Percentiles rank a stretch among this genome's conserved stretches.
Evolutionary conservation across 30 jellyfish, hydroid and myxozoan genomes (phyloP).

Genomic region (Turritopsis rubra): DNA sequence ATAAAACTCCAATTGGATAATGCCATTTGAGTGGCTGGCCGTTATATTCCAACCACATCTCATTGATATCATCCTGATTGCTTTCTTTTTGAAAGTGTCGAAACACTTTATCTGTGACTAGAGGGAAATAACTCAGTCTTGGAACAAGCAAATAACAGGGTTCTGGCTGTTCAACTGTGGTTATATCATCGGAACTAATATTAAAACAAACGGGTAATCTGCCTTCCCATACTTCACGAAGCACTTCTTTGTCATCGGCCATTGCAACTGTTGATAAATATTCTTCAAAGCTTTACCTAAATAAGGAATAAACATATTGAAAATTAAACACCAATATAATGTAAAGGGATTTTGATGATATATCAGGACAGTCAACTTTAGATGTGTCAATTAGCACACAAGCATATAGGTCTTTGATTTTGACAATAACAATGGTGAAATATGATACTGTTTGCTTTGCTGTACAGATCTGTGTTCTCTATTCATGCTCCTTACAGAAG

Average conservation of each 20-base stretch:
- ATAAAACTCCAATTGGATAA: conserved; percentile 90
- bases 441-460: too few species aligned
- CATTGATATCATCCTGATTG: conserved; percentile 76
- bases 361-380: not conserved
- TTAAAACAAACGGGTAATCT: conserved; percentile 88
- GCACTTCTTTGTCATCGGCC: conserved; percentile 98
- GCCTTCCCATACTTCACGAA: conserved; percentile 98
- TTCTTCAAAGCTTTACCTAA: not conserved
- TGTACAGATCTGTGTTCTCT: too few species aligned
- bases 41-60: conserved; percentile 90
- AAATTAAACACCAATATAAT: too few species aligned
- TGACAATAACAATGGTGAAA: too few species aligned
- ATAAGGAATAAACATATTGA: too few species aligned
- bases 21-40: conserved; percentile 98
- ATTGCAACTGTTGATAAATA: conserved; percentile 22
- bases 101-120: conserved; percentile 86
- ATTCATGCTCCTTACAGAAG: too few species aligned
- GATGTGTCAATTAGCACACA: too few species aligned
- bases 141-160: conserved; percentile 96
- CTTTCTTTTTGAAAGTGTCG: conserved; percentile 90
- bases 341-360: not conserved
- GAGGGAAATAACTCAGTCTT: conserved; percentile 88
- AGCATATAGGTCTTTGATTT: too few species aligned
- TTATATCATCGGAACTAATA: conserved; percentile 92
- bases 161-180: conserved; percentile 97